These are phyloP conservation scores for Automeris io DNA, from an alignment of 2,888 invertebrate genomes.

Conservation along the genomic window DNA sequence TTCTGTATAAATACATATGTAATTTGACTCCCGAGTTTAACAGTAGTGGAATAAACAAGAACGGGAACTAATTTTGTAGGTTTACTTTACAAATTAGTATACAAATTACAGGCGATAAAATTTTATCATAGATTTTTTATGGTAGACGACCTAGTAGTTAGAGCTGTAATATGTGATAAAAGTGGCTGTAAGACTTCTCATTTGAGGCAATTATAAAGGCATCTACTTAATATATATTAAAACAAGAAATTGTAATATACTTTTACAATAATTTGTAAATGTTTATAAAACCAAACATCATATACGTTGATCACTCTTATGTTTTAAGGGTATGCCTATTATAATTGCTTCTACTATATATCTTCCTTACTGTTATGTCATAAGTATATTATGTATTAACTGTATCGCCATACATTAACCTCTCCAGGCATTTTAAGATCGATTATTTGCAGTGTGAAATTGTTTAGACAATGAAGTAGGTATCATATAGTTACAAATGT, in stretches of 20 bases:
- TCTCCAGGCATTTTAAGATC: constrained; percentile 20
- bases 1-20: constrained; percentile 28
- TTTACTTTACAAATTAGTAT: constrained; percentile 61
- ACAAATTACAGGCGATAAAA: constrained; percentile 62
- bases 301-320: no score
- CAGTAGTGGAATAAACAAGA: constrained; percentile 37
- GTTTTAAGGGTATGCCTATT: constrained; percentile 8
- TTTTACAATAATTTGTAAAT: no score
- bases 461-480: constrained; percentile 42
- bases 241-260: no score
- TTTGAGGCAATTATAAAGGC: neutral
- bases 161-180: constrained; percentile 73
- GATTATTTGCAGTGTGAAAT: constrained; percentile 43
- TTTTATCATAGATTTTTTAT: constrained; percentile 74
- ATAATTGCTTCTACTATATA: constrained; percentile 24
- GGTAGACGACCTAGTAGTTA: constrained; percentile 63
- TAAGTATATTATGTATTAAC: constrained; percentile 13
- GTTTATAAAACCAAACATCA: no score
- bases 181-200: constrained; percentile 68
- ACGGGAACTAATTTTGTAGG: constrained; percentile 56
- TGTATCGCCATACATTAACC: constrained; percentile 13
- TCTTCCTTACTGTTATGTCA: constrained; percentile 42
- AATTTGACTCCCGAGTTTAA: constrained; percentile 52
- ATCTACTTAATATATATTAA: neutral
- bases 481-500: constrained; percentile 66